Evolutionary conservation across 1,140 invertebrate species (phyloP).

Genomic region (Rhynchophorus ferrugineus): DNA sequence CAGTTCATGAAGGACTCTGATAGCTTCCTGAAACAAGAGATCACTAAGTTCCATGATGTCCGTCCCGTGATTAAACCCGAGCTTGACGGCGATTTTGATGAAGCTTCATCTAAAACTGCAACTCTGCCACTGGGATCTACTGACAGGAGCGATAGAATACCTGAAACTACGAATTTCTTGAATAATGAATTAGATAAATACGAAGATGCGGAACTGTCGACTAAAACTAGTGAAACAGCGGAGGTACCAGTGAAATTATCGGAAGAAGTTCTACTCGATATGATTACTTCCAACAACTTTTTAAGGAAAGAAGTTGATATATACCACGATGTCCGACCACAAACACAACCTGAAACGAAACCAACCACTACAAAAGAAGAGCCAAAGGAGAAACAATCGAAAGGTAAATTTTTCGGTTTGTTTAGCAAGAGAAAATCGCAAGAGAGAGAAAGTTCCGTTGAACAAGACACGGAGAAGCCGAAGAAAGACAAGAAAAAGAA

Average conservation of each 20-base stretch:
- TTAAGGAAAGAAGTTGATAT: conserved; percentile 18
- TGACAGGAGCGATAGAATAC: conserved; percentile 12
- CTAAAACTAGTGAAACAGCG: background rate
- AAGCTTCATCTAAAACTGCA: background rate
- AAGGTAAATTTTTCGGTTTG: conserved; percentile 20
- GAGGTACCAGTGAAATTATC: conserved; percentile 5
- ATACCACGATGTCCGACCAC: conserved; percentile 21
- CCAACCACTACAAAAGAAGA: conserved; percentile 8
- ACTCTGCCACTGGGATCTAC: background rate
- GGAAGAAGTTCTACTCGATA: conserved; percentile 7
- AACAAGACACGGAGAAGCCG: conserved; percentile 5
- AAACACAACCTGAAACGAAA: background rate
- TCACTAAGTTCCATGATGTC: conserved; percentile 24
- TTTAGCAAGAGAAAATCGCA: conserved; percentile 26
- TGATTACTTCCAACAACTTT: conserved; percentile 15
- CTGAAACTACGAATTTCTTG: conserved; percentile 24
- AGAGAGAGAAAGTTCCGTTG: conserved; percentile 15
- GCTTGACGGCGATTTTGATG: background rate
- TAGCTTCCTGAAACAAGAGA: conserved; percentile 22
- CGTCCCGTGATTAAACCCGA: conserved; percentile 9
- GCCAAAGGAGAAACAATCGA: conserved; percentile 15
- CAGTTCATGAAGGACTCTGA: conserved; percentile 5
- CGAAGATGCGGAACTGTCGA: conserved; percentile 6
- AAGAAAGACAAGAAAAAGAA: conserved; percentile 5
- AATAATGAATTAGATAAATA: conserved; percentile 27